phyloP scores from a whole-genome alignment of 2,888 invertebrate species.

The Mesorhabditis sp. region DNA sequence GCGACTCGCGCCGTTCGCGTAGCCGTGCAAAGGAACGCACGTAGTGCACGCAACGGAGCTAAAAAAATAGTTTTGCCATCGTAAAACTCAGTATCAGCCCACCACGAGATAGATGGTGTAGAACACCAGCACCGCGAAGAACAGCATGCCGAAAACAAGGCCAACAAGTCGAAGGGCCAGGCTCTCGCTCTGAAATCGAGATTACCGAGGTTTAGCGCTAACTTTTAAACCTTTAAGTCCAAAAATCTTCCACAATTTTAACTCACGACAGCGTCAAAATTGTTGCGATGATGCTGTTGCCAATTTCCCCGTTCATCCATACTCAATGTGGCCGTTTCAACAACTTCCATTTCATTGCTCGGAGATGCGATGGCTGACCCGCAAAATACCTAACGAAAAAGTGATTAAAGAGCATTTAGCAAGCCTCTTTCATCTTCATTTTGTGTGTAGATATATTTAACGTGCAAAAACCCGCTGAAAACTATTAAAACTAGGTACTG shows the following conservation, averaged over 20 bases:
- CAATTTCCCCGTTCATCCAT: not conserved
- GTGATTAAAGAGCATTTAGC: not conserved
- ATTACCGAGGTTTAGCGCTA: not conserved
- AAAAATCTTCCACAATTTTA: not conserved
- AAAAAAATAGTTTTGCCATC: not conserved
- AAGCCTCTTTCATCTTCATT: too few relatives aligned
- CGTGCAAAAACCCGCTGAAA: too few relatives aligned
- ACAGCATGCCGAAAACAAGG: slow-evolving; percentile 47
- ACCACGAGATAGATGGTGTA: slow-evolving; percentile 50
- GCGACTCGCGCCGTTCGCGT: slow-evolving; percentile 36
- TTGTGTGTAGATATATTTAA: too few relatives aligned
- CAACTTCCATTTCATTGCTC: not conserved
- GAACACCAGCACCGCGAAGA: slow-evolving; percentile 41
- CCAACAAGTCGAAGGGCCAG: slow-evolving; percentile 38
- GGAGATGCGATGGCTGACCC: not conserved
- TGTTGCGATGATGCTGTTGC: not conserved
- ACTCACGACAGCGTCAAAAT: not conserved
- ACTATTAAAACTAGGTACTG: too few relatives aligned
- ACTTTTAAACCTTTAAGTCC: not conserved
- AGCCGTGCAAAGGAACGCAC: slow-evolving; percentile 32
- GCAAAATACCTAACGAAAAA: not conserved
- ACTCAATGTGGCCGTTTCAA: not conserved
- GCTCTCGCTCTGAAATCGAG: slow-evolving; percentile 4
- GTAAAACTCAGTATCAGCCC: slow-evolving; percentile 7
- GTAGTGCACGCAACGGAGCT: slow-evolving; percentile 29